Evolutionary conservation across 2,888 invertebrate species (phyloP).

Genomic region (Cephus runcator): DNA sequence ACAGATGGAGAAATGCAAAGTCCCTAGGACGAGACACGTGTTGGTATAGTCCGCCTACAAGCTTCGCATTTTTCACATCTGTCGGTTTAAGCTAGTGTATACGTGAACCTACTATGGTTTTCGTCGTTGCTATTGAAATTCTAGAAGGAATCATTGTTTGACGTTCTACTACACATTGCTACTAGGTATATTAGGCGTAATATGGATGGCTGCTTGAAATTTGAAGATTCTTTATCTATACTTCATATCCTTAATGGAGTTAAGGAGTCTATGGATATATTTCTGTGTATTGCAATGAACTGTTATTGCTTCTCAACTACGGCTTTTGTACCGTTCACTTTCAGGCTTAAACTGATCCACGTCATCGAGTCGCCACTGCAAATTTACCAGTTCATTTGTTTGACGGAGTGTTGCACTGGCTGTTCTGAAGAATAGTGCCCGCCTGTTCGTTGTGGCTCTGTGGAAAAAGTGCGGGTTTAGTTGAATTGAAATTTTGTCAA

Average conservation of each 20-base stretch:
- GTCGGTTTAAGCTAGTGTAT: too few relatives aligned
- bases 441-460: not conserved
- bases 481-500: not conserved
- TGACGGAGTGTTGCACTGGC: not conserved
- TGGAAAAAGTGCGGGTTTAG: not conserved
- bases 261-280: not conserved
- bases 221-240: not conserved
- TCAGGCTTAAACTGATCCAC: not conserved
- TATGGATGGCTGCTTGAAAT: not conserved
- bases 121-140: not conserved
- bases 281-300: not conserved
- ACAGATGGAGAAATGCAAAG: too few relatives aligned
- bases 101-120: not conserved
- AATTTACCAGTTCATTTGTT: not conserved
- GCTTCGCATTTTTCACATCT: too few relatives aligned
- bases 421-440: not conserved
- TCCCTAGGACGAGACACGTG: too few relatives aligned
- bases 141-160: too few relatives aligned
- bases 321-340: not conserved
- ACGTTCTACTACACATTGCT: too few relatives aligned
- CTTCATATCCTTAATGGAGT: not conserved
- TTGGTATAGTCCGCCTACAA: too few relatives aligned
- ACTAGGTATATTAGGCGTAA: too few relatives aligned
- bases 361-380: not conserved
- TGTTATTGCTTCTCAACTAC: not conserved